Base-by-base conservation (phyloP, 2,113 vertebrate genomes). In the Rostratula benghalensis region DNA sequence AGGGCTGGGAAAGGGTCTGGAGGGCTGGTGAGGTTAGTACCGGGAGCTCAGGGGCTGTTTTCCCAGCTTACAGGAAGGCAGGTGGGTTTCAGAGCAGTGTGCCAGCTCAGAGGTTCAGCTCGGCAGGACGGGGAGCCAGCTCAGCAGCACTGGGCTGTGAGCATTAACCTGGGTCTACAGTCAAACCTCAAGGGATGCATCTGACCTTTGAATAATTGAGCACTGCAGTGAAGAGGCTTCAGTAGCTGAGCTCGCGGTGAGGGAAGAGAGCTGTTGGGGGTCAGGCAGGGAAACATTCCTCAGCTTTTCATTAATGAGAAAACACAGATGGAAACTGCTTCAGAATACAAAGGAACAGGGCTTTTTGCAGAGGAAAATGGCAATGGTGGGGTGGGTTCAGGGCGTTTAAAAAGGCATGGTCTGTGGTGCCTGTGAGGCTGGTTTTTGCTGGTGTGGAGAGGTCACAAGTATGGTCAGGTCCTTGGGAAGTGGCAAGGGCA, bases 181-280 rank as follows among this genome's bases (percentile, higher is more conserved):
- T 65, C 89, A 91, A 63, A 87, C 57, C 91, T 79, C 91, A 59
- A 3, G n/a, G 83, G 97, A 93, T 3, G 8, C 74, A 81, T 79
- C 69, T 93, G 96, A 95, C 93, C 95, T 97, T 92, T 95, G 87
- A 89, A 77, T 89, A 96, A 96, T 83, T 83, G 93, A 96, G 85
- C 68, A 57, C 4, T 92, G 85, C 86, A 61, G 88, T 6, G 64
- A 77, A 83, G 74, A 91, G 63, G 77, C 87, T 75, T 89, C 78
- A 81, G 60, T 9, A 85, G 87, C 25, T 3, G 64, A 95, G 83
- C 83, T 85, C 22, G 2, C 80, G 78, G 92, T 1, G 1, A 5
- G 74, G 87, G 65, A 9, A 63, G 43, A 91, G 57, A 94, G 59
- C 83, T 69, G 86, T 3, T 84, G 54, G 81, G 86, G 86, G 83